These are phyloP conservation scores for Chiroxiphia lanceolata DNA, from an alignment of 2,797 vertebrate species.

Conservation along the genomic window DNA sequence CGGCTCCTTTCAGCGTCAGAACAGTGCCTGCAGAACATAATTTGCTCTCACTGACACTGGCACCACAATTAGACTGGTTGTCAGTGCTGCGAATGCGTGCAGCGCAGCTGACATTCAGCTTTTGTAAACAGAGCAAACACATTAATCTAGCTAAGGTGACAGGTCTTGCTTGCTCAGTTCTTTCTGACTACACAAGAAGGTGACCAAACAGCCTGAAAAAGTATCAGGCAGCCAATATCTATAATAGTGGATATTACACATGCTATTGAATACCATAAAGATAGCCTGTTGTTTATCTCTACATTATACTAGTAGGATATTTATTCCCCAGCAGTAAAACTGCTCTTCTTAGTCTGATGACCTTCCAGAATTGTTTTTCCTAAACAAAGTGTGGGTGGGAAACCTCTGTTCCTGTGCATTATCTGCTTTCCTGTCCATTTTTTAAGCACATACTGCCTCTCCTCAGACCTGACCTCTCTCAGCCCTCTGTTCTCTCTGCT, in stretches of 20 bases:
- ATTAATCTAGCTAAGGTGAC: background rate
- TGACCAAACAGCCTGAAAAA: background rate
- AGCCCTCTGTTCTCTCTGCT: constrained; percentile 23
- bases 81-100: background rate
- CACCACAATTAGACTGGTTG: background rate
- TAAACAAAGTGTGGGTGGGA: background rate
- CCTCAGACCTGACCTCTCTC: constrained; percentile 16
- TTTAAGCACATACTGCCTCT: background rate
- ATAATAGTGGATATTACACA: background rate
- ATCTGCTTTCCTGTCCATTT: background rate
- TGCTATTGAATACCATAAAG: background rate
- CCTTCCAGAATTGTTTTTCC: background rate
- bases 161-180: background rate
- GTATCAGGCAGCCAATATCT: background rate
- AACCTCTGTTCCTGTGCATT: background rate
- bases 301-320: background rate
- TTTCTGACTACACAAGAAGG: background rate
- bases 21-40: constrained; percentile 81
- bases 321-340: background rate
- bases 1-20: constrained; percentile 91
- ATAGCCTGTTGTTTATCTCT: background rate
- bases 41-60: background rate
- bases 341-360: background rate
- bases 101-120: background rate
- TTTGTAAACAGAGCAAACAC: background rate